Percentiles rank a stretch among this genome's conserved stretches.
These are phyloP conservation scores for Coranthus polyacanthus DNA, from an alignment of 2,797 vertebrate species.

Conservation along the genomic window DNA sequence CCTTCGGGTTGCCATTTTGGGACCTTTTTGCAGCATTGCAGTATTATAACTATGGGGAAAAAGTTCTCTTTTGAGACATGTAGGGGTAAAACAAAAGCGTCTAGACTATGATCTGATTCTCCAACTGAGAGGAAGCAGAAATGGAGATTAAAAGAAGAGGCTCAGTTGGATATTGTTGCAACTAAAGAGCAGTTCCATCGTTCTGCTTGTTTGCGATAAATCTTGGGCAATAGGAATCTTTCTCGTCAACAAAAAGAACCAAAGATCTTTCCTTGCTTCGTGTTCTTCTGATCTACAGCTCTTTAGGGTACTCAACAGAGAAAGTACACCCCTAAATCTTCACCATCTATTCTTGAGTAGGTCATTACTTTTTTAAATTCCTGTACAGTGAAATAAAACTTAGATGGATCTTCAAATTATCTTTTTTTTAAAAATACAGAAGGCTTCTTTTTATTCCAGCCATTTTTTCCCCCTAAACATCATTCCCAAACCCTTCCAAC, in stretches of 20 bases:
- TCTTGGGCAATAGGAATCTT: conserved; percentile 59
- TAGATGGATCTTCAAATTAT: conserved; percentile 81
- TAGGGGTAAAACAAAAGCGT: conserved; percentile 46
- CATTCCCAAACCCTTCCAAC: conserved; percentile 77
- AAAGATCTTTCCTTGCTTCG: conserved; percentile 54
- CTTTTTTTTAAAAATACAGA: conserved; percentile 90
- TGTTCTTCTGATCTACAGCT: conserved; percentile 75
- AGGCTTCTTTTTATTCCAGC: conserved; percentile 84
- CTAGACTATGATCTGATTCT: conserved; percentile 62
- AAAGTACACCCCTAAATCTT: conserved; percentile 94
- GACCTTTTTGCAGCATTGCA: conserved; percentile 62
- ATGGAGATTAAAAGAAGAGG: conserved; percentile 42
- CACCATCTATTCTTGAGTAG: conserved; percentile 90
- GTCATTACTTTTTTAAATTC: conserved; percentile 84
- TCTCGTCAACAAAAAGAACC: conserved; percentile 55
- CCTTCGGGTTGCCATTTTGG: conserved; percentile 50
- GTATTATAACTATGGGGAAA: conserved; percentile 53
- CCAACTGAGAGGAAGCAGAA: conserved; percentile 46
- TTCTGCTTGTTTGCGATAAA: conserved; percentile 51
- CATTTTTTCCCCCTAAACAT: conserved; percentile 83
- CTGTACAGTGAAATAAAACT: conserved; percentile 89
- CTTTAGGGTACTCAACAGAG: conserved; percentile 85
- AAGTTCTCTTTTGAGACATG: conserved; percentile 55
- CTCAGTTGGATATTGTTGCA: conserved; percentile 53
- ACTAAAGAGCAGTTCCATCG: conserved; percentile 48